phyloP scores from a whole-genome alignment of 1,140 invertebrate genomes.

The Sipha flava region DNA sequence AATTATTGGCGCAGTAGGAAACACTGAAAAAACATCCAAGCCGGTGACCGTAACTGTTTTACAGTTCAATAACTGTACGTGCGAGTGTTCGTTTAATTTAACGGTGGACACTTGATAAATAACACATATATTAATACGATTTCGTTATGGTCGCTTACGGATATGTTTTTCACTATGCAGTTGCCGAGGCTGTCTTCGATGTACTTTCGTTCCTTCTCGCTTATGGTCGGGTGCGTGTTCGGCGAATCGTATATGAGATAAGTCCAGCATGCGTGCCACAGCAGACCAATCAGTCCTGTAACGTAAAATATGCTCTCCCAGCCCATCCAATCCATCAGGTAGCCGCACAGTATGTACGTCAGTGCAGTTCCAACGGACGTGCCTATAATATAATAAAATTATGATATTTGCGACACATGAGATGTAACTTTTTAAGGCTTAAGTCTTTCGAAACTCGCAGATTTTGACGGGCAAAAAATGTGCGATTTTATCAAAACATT shows the following conservation, averaged over 20 bases:
- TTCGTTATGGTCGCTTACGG: not conserved
- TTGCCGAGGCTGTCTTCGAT: constrained; percentile 42
- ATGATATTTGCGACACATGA: no score
- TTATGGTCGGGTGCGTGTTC: constrained; percentile 67
- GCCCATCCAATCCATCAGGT: constrained; percentile 53
- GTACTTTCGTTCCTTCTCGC: constrained; percentile 53
- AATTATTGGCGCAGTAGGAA: not conserved
- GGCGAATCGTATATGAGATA: constrained; percentile 68
- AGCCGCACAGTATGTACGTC: constrained; percentile 60
- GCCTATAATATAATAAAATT: constrained; percentile 38
- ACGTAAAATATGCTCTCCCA: constrained; percentile 72
- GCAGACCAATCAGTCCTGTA: constrained; percentile 53
- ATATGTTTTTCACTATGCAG: not conserved
- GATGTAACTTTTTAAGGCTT: no score
- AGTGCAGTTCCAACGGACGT: constrained; percentile 60
- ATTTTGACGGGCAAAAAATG: no score
- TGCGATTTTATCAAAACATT: no score
- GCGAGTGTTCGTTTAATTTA: not conserved
- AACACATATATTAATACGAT: not conserved
- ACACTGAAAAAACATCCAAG: no score
- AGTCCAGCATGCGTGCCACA: constrained; percentile 74
- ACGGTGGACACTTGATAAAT: not conserved
- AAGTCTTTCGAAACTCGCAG: no score
- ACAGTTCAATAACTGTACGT: not conserved
- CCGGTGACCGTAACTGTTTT: no score